These are phyloP conservation scores for Drosophila pseudotakahashii DNA, from an alignment of 2,888 invertebrate species.

Conservation along the genomic window DNA sequence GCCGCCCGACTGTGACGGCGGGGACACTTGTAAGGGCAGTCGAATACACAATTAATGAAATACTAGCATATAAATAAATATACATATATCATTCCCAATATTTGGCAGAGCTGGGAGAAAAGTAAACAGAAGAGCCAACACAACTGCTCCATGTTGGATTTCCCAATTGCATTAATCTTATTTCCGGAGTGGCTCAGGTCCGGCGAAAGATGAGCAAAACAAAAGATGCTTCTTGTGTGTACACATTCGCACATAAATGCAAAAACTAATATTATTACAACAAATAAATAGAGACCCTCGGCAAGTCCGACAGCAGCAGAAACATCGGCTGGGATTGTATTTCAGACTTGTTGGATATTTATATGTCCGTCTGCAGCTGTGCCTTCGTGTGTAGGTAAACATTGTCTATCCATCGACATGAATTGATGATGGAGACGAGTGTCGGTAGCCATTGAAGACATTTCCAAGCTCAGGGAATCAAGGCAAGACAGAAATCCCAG, in stretches of 20 bases:
- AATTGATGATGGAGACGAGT: slow-evolving; percentile 31
- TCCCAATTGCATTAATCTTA: slow-evolving; percentile 75
- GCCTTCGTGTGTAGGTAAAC: slow-evolving; percentile 36
- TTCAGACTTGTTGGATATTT: slow-evolving; percentile 36
- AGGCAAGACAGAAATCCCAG: slow-evolving; percentile 4
- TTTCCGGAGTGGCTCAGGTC: slow-evolving; percentile 48
- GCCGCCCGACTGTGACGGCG: slow-evolving; percentile 1
- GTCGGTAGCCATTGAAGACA: slow-evolving; percentile 5
- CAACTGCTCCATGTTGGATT: slow-evolving; percentile 47
- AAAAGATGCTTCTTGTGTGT: slow-evolving; percentile 54
- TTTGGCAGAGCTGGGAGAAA: slow-evolving; percentile 27
- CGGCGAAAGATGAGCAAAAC: slow-evolving; percentile 41
- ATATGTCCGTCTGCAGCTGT: slow-evolving; percentile 17
- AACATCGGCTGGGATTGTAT: slow-evolving; percentile 31
- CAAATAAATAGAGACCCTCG: slow-evolving; percentile 56
- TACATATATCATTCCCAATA: slow-evolving; percentile 32
- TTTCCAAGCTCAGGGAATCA: slow-evolving; percentile 13
- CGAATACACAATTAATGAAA: slow-evolving; percentile 45
- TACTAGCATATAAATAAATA: slow-evolving; percentile 28
- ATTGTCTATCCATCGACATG: slow-evolving; percentile 33
- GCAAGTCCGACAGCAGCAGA: slow-evolving; percentile 3
- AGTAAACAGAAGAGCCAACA: slow-evolving; percentile 29
- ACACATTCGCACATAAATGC: slow-evolving; percentile 66
- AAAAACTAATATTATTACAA: slow-evolving; percentile 71
- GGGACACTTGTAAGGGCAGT: slow-evolving; percentile 27